phyloP scores from a whole-genome alignment of 37 sponge, comb jelly and placozoan species.

The Halichondria panicea region DNA sequence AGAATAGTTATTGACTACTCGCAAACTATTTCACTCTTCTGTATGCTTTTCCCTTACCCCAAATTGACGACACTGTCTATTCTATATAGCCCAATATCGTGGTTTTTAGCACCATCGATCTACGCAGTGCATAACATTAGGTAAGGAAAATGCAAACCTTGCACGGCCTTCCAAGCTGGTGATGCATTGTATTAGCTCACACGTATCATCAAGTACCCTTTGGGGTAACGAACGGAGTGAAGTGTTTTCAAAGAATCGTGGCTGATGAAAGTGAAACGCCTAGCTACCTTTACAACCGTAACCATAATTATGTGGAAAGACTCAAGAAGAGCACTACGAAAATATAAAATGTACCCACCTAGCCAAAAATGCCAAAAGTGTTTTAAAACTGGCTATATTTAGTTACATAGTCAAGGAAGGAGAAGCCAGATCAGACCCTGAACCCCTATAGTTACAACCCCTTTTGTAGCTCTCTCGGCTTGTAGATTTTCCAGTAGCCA shows the following conservation, averaged over 20 bases:
- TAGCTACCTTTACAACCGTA: too few species aligned
- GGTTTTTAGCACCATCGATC: conserved; percentile 7
- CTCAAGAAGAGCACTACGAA: conserved; percentile 1
- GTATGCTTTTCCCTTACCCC: conserved; percentile 17
- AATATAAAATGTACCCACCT: background rate
- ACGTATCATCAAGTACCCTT: conserved; percentile 16
- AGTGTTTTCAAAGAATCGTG: background rate
- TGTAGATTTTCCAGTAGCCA: too few species aligned
- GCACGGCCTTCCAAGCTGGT: too few species aligned
- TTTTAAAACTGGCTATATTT: background rate
- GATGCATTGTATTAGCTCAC: conserved; percentile 11
- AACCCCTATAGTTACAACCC: background rate
- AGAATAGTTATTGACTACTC: conserved; percentile 10
- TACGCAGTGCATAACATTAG: conserved; percentile 7
- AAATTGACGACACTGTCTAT: background rate
- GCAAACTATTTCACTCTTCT: conserved; percentile 17
- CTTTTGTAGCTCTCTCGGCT: background rate
- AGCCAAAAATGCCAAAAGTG: conserved; percentile 5
- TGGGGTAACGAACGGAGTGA: conserved; percentile 3
- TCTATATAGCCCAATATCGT: conserved; percentile 5
- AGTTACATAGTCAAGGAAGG: background rate
- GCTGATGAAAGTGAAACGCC: too few species aligned
- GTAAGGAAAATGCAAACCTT: background rate
- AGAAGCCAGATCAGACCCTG: conserved; percentile 6
- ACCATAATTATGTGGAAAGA: conserved; percentile 7